These are phyloP conservation scores for Xanthorhoe spadicearia DNA, from an alignment of 2,888 invertebrate genomes.

Conservation along the genomic window DNA sequence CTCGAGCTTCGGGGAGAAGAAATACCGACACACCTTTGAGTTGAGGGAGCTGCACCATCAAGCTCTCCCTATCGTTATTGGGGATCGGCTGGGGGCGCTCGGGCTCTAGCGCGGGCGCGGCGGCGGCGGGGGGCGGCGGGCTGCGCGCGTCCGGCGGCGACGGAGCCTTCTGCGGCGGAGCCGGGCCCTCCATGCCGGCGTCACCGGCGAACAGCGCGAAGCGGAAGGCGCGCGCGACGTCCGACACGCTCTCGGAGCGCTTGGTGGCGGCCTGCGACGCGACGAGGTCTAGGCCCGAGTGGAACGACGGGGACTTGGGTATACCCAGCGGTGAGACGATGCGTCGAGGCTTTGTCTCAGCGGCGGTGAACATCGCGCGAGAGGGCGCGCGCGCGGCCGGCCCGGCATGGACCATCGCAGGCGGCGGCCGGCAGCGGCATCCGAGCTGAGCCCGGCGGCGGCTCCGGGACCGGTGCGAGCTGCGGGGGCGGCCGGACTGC, in stretches of 20 bases:
- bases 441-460: conserved; percentile 81
- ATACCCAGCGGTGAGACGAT: conserved; percentile 88
- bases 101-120: conserved; percentile 60
- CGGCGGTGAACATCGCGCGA: conserved; percentile 83
- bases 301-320: conserved; percentile 95
- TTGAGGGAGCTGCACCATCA: conserved; percentile 80
- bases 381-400: conserved; percentile 83
- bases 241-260: conserved; percentile 77
- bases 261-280: conserved; percentile 85
- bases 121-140: conserved; percentile 69
- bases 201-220: conserved; percentile 74
- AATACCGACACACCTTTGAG: conserved; percentile 79
- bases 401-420: conserved; percentile 85
- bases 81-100: conserved; percentile 63
- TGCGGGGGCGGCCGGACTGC: conserved; percentile 79
- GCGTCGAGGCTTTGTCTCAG: conserved; percentile 81
- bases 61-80: conserved; percentile 72
- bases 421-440: conserved; percentile 84
- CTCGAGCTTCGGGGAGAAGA: conserved; percentile 9
- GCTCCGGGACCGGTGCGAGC: conserved; percentile 79
- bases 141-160: conserved; percentile 77
- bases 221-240: conserved; percentile 81
- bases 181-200: conserved; percentile 73
- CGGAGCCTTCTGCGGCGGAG: conserved; percentile 70
- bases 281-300: conserved; percentile 93